Conservation (phyloP, 2,797 vertebrate species). For the Alcedo quadribrachys region DNA sequence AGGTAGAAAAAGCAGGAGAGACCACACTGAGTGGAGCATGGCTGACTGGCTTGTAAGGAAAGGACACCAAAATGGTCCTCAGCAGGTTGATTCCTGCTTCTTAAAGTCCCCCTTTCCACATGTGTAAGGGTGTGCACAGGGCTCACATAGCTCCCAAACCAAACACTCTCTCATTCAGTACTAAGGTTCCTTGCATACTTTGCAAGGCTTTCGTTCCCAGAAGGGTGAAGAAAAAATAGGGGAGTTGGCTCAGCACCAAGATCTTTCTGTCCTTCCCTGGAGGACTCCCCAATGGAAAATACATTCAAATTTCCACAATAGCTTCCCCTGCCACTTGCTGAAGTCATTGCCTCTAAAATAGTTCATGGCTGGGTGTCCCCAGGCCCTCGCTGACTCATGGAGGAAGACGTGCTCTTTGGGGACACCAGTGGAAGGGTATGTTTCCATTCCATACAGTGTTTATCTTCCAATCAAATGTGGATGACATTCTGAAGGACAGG, state of each 20-base stretch:
- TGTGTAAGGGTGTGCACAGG: background rate
- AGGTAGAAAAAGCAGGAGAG: background rate
- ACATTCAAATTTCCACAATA: constrained; percentile 67
- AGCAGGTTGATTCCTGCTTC: background rate
- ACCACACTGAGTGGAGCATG: accelerated
- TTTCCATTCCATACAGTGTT: constrained; percentile 43
- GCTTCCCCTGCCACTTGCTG: constrained; percentile 61
- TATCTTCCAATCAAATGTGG: background rate
- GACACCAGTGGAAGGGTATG: constrained; percentile 37
- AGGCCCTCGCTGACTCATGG: constrained; percentile 53
- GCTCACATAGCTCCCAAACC: background rate
- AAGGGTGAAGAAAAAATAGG: constrained; percentile 55
- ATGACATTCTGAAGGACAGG: constrained; percentile 51
- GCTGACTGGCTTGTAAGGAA: background rate
- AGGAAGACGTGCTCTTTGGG: constrained; percentile 34
- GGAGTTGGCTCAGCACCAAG: constrained; percentile 57
- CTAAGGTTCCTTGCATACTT: constrained; percentile 65
- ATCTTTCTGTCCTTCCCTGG: constrained; percentile 64
- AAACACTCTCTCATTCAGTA: background rate
- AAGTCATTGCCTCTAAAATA: constrained; percentile 69
- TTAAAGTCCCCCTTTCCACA: background rate
- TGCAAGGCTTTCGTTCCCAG: constrained; percentile 65
- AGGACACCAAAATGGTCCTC: background rate
- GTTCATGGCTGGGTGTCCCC: constrained; percentile 57
- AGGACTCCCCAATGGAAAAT: constrained; percentile 70